Evolutionary conservation across 2,888 invertebrate species (phyloP), one percentile per base, ranked within the genome.

Genomic region (Bimastos eiseni): DNA sequence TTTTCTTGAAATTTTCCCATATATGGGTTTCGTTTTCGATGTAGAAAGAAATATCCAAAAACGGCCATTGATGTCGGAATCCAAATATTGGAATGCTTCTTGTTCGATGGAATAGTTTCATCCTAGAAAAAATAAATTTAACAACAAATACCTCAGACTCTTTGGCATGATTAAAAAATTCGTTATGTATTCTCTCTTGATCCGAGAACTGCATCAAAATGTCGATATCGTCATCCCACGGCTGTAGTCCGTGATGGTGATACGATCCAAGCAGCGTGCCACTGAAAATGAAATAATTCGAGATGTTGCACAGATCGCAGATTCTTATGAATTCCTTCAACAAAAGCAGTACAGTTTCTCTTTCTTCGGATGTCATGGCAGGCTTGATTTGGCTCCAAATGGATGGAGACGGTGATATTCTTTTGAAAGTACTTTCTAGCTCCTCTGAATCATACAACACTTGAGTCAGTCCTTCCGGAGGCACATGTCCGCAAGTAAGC

Each of bases 11-110:
- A 11, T n/a, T 19, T 33, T 89, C 70, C 89, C 89, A 89, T 2
- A 94, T 88, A 89, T 93, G 93, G 19, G 93, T 93, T 21, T 91
- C 91, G 91, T 93, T 93, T 49, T 93, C 93, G 19, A 86, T 90
- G 90, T 93, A 93, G 91, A 94, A 93, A 91, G 93, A 93, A 37
- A 94, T 92, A 90, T 94, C 94, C 15, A 94, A 91, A 90, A 93
- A 93, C 38, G 94, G 94, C 93, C 93, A 94, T 84, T 92, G 93
- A 90, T 92, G 93, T 41, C 92, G 6, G 86, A 11, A 36, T 17
- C 5, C 5, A 11, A 0, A 5, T 86, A 86, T 86, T 3, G 86
- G 86, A 86, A 86, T 24, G 86, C 86, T 86, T 36, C 36, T 4
- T 24, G 19, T 86, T 86, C 86, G 34, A 37, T 86, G 86, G 86